Conservation (phyloP, 1,140 invertebrate genomes). For the Dreissena rostriformis region DNA sequence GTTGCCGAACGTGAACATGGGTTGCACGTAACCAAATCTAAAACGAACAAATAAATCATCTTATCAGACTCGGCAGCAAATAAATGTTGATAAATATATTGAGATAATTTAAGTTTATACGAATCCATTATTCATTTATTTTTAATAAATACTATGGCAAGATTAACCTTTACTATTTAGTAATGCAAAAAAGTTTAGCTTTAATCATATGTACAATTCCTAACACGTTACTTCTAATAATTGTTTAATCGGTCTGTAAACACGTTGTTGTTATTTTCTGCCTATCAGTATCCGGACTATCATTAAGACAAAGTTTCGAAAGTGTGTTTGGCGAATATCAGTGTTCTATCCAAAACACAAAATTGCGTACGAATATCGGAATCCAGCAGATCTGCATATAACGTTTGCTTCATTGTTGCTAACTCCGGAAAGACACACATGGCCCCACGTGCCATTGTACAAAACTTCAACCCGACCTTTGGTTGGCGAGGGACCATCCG, state of each 20-base stretch:
- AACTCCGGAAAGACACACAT: neutral
- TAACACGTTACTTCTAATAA: neutral
- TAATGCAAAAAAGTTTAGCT: no score
- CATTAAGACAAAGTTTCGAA: no score
- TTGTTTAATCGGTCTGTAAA: neutral
- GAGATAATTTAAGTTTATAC: no score
- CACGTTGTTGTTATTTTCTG: no score
- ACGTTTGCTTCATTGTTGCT: neutral
- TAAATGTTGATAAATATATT: no score
- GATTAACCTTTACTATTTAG: no score
- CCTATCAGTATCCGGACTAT: no score
- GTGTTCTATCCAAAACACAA: neutral
- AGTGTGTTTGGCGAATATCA: no score
- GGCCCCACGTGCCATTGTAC: neutral
- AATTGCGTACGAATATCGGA: neutral
- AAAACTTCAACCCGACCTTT: conserved; percentile 13
- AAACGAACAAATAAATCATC: neutral
- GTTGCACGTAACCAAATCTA: neutral
- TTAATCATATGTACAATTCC: no score
- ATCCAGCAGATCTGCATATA: neutral
- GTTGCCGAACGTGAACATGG: neutral
- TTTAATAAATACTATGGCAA: no score
- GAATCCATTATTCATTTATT: no score
- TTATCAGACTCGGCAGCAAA: neutral
- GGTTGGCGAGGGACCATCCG: neutral